phyloP scores from a whole-genome alignment of 2,113 vertebrate species.

The Bos taurus region DNA sequence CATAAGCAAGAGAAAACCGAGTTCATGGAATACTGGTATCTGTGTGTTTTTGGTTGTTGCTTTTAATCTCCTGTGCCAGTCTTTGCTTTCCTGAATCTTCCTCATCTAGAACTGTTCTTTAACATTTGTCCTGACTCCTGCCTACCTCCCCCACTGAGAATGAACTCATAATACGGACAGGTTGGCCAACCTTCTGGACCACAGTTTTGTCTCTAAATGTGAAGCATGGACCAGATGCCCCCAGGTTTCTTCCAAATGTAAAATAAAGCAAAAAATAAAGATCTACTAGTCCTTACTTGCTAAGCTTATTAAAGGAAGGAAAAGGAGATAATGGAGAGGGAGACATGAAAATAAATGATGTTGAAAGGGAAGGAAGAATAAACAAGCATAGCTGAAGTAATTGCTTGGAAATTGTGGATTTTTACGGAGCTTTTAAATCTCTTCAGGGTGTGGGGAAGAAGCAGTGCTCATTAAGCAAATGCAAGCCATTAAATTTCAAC shows the following conservation, averaged over 20 bases:
- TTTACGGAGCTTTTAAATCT: slow-evolving; percentile 26
- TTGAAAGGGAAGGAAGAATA: slow-evolving; percentile 1
- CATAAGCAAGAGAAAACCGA: neutral
- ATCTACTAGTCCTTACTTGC: neutral
- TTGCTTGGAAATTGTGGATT: neutral
- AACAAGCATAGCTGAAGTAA: neutral
- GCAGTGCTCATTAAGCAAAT: slow-evolving; percentile 7
- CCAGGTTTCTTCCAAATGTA: neutral
- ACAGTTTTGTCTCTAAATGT: slow-evolving; percentile 3
- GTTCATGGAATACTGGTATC: neutral
- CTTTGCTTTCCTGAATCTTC: slow-evolving; percentile 26
- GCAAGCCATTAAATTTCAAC: neutral
- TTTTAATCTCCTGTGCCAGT: neutral
- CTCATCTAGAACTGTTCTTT: neutral
- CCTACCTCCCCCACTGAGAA: neutral
- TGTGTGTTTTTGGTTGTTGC: neutral
- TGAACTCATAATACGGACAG: neutral
- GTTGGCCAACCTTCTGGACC: neutral
- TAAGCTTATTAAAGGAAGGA: neutral
- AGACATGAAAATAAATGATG: neutral
- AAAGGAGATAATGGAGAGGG: neutral
- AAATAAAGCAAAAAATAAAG: slow-evolving; percentile 28
- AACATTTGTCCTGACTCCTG: neutral
- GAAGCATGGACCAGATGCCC: neutral
- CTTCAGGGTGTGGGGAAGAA: neutral